A percentile compares a stretch with the other conserved stretches of the same genome.
Conservation (phyloP, 1,140 invertebrate species). For the Subanguina moxae region DNA sequence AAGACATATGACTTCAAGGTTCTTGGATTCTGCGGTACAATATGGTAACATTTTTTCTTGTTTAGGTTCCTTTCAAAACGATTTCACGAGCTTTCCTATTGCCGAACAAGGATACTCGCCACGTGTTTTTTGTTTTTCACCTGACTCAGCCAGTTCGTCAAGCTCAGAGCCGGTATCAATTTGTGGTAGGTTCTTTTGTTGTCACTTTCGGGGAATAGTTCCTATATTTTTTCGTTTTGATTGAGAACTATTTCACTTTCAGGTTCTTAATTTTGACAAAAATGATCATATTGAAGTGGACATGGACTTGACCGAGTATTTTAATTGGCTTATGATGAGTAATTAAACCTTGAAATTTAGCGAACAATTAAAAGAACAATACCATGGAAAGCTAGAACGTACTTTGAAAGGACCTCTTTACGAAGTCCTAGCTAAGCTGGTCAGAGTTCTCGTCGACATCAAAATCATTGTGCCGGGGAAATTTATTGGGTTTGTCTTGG, state of each 20-base stretch:
- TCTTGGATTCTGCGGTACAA: slow-evolving; percentile 88
- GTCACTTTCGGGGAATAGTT: no score
- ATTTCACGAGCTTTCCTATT: slow-evolving; percentile 87
- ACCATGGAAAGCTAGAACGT: slow-evolving; percentile 86
- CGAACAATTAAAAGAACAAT: slow-evolving; percentile 85
- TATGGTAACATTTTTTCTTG: slow-evolving; percentile 99
- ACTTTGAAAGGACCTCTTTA: slow-evolving; percentile 86
- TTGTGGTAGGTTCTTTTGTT: slow-evolving; percentile 71
- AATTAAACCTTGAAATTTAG: slow-evolving; percentile 8
- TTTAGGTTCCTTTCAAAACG: slow-evolving; percentile 95
- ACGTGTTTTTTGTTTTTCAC: slow-evolving; percentile 85
- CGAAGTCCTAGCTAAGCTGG: slow-evolving; percentile 89
- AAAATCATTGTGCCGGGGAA: slow-evolving; percentile 89
- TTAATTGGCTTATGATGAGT: neutral
- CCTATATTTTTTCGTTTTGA: no score
- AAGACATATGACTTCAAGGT: slow-evolving; percentile 99
- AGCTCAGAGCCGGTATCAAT: slow-evolving; percentile 91
- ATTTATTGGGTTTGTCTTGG: slow-evolving; percentile 72
- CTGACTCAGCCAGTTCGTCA: slow-evolving; percentile 98
- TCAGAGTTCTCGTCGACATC: slow-evolving; percentile 88
- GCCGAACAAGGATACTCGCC: slow-evolving; percentile 93
- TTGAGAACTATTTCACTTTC: no score
- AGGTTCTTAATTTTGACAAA: slow-evolving; percentile 72
- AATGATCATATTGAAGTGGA: slow-evolving; percentile 84
- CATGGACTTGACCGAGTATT: slow-evolving; percentile 80